Evolutionary conservation across 2,113 vertebrate species (phyloP).

Genomic region (Ahaetulla prasina): DNA sequence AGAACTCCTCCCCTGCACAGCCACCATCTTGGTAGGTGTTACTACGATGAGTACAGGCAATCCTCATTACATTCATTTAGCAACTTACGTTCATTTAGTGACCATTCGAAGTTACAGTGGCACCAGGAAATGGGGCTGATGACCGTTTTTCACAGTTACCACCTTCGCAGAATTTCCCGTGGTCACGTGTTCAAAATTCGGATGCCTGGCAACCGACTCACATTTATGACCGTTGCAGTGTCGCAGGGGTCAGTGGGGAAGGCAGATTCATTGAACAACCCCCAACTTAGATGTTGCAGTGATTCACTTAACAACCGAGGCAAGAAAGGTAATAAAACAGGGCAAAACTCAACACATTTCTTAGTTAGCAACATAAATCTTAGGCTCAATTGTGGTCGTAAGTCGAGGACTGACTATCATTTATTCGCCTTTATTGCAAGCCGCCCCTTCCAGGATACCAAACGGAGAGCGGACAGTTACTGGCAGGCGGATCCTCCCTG

Average conservation of each 20-base stretch:
- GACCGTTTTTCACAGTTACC: not conserved
- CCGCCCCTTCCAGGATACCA: too few species aligned
- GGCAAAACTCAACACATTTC: not conserved
- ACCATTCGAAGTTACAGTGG: not conserved
- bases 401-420: not conserved
- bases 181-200: not conserved
- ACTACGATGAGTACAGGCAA: not conserved
- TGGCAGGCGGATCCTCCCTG: too few species aligned
- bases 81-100: not conserved
- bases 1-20: not conserved
- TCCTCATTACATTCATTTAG: not conserved
- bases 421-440: not conserved
- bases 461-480: not conserved
- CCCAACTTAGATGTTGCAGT: not conserved
- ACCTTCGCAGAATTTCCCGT: not conserved
- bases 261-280: not conserved
- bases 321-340: not conserved
- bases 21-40: not conserved
- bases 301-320: not conserved
- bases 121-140: not conserved
- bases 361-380: not conserved
- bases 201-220: not conserved
- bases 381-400: not conserved
- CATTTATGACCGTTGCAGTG: not conserved
- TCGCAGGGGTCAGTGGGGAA: not conserved